A percentile compares a stretch with the other conserved stretches of the same genome.
Conservation (phyloP, 2,797 vertebrate genomes). For the Enteromius thamalakanensis region DNA sequence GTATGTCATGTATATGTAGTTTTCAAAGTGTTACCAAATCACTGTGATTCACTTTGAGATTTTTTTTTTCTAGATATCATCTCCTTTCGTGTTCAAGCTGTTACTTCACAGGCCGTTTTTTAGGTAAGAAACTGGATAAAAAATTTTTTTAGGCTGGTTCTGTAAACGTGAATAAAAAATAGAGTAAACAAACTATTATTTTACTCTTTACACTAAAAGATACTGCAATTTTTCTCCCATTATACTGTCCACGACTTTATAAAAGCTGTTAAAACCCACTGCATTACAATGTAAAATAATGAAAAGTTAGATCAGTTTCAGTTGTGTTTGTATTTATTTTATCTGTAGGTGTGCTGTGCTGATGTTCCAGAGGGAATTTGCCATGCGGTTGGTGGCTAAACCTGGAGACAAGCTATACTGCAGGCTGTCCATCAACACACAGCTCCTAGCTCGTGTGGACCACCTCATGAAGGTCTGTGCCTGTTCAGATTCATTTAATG, state of each 20-base stretch:
- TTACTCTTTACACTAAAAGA: background rate
- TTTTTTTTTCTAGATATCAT: constrained; percentile 87
- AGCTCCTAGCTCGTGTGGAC: constrained; percentile 92
- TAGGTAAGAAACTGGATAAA: constrained; percentile 78
- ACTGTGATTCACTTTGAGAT: background rate
- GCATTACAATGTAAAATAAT: background rate
- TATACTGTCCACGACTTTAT: background rate
- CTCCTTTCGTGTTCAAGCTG: constrained; percentile 97
- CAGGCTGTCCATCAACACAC: constrained; percentile 95
- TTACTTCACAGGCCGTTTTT: constrained; percentile 96
- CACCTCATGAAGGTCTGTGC: constrained; percentile 93
- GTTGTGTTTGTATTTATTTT: background rate
- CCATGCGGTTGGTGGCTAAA: constrained; percentile 92
- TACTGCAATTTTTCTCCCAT: background rate
- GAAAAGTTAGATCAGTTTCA: background rate
- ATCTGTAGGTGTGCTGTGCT: constrained; percentile 89
- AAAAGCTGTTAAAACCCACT: background rate
- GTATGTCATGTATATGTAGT: background rate
- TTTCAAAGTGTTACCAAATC: background rate
- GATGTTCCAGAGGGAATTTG: constrained; percentile 99
- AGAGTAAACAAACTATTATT: background rate
- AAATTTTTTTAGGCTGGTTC: background rate
- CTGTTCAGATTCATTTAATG: background rate
- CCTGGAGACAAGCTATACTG: constrained; percentile 96
- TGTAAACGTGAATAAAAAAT: background rate